Evolutionary conservation across 2,113 vertebrate genomes (phyloP), one percentile per base, ranked within the genome.

Genomic region (Syrrhaptes paradoxus): DNA sequence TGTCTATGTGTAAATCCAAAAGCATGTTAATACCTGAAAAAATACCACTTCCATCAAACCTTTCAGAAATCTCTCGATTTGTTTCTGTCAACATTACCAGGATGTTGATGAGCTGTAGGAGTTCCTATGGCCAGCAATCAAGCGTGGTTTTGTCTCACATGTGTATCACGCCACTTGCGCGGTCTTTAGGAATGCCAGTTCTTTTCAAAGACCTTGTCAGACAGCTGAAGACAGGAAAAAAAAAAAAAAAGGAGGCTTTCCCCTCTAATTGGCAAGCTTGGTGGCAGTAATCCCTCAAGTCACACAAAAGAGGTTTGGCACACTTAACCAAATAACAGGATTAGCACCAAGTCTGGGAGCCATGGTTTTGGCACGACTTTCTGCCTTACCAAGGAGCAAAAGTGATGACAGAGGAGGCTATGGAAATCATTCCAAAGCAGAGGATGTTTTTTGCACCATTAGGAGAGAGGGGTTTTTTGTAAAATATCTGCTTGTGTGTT

Each of bases 271-370:
- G 74, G 74, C 55, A 85, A 87, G 84, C 48, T 94, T 85, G 83
- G 82, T 97, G 87, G 49, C 91, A 95, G 52, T 93, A 95, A 94
- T 96, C 72, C 74, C 77, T 85, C 71, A 73, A 95, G 74, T 96
- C 61, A 94, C 38, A 90, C 54, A 87, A 89, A 89, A 91, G 88
- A 91, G 41, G 63, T 78, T 93, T 95, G 84, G 90, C 71, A 92
- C 74, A 58, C 28, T 92, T 91, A 76, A 93, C 92, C 71, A 91
- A 91, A 76, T 90, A 92, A 93, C 29, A 45, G 57, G 67, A 93
- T 94, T 95, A 96, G 79, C 74, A 76, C 75, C 93, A 57, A 87
- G 77, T 76, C 85, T 94, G 91, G 85, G 83, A 96, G 86, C 55
- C 46, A 68, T 66, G 38, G 51, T 77, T 92, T 93, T 15, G 10